These are phyloP conservation scores for Rhagoletis pomonella DNA, from an alignment of 1,140 invertebrate species.

Conservation along the genomic window DNA sequence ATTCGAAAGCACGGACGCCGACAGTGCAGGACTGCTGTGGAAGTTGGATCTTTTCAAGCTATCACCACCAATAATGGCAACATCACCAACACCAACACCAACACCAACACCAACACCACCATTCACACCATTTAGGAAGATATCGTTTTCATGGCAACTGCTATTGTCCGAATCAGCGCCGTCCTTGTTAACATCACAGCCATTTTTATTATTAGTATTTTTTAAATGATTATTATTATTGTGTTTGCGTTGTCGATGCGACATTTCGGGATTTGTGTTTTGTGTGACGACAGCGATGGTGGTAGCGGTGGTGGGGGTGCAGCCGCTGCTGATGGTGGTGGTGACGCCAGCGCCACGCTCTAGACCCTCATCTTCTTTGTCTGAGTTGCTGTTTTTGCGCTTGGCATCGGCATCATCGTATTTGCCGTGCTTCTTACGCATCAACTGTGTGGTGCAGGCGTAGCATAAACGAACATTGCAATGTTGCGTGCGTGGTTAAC, in stretches of 20 bases:
- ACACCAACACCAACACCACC: constrained; percentile 30
- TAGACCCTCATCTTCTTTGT: constrained; percentile 66
- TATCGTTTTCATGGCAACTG: constrained; percentile 53
- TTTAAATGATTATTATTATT: constrained; percentile 65
- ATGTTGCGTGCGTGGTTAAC: background rate
- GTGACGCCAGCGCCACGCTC: constrained; percentile 59
- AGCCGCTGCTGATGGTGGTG: constrained; percentile 40
- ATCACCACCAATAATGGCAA: background rate
- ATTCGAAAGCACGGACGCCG: constrained; percentile 62
- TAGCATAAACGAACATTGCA: background rate
- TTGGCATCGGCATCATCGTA: constrained; percentile 67
- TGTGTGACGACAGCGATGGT: constrained; percentile 40
- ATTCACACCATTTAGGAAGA: constrained; percentile 54
- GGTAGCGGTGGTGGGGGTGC: constrained; percentile 58
- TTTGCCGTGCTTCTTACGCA: constrained; percentile 64
- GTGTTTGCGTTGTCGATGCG: constrained; percentile 70
- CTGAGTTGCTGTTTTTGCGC: constrained; percentile 72
- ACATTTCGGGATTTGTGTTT: constrained; percentile 66
- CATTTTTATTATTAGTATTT: constrained; percentile 68
- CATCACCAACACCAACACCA: background rate
- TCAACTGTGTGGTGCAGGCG: constrained; percentile 59
- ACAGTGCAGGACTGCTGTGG: constrained; percentile 66
- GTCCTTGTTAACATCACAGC: constrained; percentile 64
- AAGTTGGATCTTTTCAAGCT: constrained; percentile 52
- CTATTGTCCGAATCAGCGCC: constrained; percentile 52